phyloP scores from a whole-genome alignment of 1,140 invertebrate species.

The Drosophila truncata region DNA sequence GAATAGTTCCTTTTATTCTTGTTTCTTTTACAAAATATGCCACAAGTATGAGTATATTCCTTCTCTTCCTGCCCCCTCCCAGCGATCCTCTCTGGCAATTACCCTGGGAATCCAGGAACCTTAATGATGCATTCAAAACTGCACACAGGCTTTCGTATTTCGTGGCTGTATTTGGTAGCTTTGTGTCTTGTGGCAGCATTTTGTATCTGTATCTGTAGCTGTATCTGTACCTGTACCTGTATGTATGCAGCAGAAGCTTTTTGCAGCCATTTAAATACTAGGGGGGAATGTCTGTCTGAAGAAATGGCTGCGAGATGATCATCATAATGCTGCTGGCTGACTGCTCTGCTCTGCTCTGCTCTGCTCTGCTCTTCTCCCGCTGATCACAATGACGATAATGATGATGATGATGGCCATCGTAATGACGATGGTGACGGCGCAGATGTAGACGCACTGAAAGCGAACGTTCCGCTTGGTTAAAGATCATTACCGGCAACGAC shows the following conservation, averaged over 20 bases:
- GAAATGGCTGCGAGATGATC: conserved; percentile 70
- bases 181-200: conserved; percentile 16
- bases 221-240: not conserved
- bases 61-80: no score
- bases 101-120: conserved; percentile 58
- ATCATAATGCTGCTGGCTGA: conserved; percentile 30
- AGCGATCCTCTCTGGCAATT: conserved; percentile 6
- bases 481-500: conserved; percentile 80
- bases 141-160: conserved; percentile 15
- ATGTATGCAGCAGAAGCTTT: conserved; percentile 37
- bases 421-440: conserved; percentile 72
- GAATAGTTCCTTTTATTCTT: not conserved
- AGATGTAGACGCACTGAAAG: conserved; percentile 84
- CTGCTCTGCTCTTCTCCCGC: conserved; percentile 11
- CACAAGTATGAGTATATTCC: no score
- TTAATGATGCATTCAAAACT: conserved; percentile 62
- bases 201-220: conserved; percentile 4
- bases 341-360: not conserved
- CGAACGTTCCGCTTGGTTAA: conserved; percentile 84
- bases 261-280: conserved; percentile 67
- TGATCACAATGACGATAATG: conserved; percentile 23
- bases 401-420: conserved; percentile 35
- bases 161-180: conserved; percentile 1
- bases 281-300: conserved; percentile 28
- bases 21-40: not conserved